Evolutionary conservation across 2,797 vertebrate species (phyloP).

Genomic region (Carcharodon carcharias): DNA sequence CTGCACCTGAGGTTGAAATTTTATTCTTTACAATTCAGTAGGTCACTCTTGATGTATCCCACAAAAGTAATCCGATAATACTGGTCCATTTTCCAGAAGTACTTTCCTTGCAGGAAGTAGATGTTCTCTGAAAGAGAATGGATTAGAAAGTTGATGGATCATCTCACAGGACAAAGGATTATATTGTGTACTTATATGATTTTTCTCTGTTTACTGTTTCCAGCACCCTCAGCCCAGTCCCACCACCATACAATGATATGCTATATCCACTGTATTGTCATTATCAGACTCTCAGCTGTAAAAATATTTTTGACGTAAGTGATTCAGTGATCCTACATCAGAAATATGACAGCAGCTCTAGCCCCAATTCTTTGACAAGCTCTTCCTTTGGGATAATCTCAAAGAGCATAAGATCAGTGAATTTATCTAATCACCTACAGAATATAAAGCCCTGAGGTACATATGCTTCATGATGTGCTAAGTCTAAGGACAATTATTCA

Average conservation of each 20-base stretch:
- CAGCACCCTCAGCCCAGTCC: no score
- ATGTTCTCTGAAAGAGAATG: slow-evolving; percentile 59
- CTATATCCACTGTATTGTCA: neutral
- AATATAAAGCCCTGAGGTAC: neutral
- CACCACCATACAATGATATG: neutral
- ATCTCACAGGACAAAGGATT: neutral
- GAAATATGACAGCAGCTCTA: neutral
- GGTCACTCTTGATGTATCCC: slow-evolving; percentile 76
- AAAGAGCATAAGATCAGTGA: neutral
- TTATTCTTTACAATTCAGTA: slow-evolving; percentile 65
- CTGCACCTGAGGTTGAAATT: neutral
- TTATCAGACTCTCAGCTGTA: neutral
- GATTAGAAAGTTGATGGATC: neutral
- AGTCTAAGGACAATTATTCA: neutral
- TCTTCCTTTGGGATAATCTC: neutral
- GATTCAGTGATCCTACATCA: neutral
- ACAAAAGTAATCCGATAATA: slow-evolving; percentile 73
- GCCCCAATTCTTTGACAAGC: neutral
- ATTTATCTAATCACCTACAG: neutral
- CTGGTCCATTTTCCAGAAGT: slow-evolving; percentile 83
- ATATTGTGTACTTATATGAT: neutral
- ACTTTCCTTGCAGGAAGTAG: slow-evolving; percentile 76
- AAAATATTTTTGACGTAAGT: neutral
- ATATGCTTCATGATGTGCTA: neutral
- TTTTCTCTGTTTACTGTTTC: neutral